Percentiles rank a stretch among this genome's conserved stretches.
Evolutionary conservation across 2,888 invertebrate genomes (phyloP).

Genomic region (Crocallis elinguaria): DNA sequence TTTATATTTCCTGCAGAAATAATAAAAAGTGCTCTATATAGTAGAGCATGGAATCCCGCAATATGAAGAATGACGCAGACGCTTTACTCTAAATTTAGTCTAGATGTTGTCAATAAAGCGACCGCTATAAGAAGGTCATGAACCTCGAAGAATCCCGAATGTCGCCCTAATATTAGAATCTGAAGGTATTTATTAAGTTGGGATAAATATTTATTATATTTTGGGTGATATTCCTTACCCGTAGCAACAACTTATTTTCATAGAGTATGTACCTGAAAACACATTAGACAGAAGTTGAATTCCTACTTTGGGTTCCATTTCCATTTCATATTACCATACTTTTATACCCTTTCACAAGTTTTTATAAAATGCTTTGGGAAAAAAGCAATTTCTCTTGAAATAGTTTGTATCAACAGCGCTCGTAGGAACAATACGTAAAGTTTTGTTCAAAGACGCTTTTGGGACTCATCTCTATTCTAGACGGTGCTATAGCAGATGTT

Average conservation of each 20-base stretch:
- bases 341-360: conserved; percentile 40
- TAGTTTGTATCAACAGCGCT: conserved; percentile 40
- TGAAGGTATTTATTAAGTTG: background rate
- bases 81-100: too few relatives aligned
- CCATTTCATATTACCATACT: conserved; percentile 47
- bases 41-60: too few relatives aligned
- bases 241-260: conserved; percentile 17
- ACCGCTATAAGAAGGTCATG: conserved; percentile 1
- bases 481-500: conserved; percentile 54
- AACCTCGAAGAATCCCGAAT: background rate
- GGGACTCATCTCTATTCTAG: conserved; percentile 60
- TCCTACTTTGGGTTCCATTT: conserved; percentile 31
- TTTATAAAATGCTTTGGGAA: conserved; percentile 42
- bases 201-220: conserved; percentile 6
- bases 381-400: conserved; percentile 47
- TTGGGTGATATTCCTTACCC: conserved; percentile 4
- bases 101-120: too few relatives aligned
- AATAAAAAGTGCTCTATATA: too few relatives aligned
- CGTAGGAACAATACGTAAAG: conserved; percentile 39
- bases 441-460: conserved; percentile 55
- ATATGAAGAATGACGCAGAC: too few relatives aligned
- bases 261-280: conserved; percentile 38
- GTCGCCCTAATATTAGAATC: background rate
- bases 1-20: too few relatives aligned
- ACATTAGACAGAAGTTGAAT: conserved; percentile 44